These are phyloP conservation scores for Tiphia femorata DNA, from an alignment of 2,888 invertebrate genomes.

Conservation along the genomic window DNA sequence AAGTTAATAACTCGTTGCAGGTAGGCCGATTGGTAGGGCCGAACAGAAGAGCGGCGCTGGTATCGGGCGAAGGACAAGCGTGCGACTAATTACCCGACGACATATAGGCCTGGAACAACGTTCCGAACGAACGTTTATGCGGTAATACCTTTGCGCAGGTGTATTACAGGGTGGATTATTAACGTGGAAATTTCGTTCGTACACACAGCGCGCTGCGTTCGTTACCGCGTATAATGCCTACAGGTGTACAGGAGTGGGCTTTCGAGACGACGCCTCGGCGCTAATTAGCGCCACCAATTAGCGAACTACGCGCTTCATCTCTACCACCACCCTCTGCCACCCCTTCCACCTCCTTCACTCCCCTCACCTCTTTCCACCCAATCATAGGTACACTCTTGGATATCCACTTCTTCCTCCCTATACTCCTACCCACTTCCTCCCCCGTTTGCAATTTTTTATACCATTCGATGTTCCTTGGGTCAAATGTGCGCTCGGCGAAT, in stretches of 20 bases:
- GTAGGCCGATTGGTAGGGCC: slow-evolving; percentile 4
- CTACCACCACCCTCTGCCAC: slow-evolving; percentile 1
- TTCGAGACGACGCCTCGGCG: slow-evolving; percentile 40
- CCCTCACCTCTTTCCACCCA: neutral
- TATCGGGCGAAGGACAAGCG: slow-evolving; percentile 27
- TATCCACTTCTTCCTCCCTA: neutral
- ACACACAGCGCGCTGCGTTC: slow-evolving; percentile 16
- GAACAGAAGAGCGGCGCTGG: no score
- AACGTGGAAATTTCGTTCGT: slow-evolving; percentile 39
- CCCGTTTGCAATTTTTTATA: no score
- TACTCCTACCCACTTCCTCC: neutral
- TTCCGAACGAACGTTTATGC: slow-evolving; percentile 39
- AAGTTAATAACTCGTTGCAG: slow-evolving; percentile 33
- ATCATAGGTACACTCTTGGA: neutral
- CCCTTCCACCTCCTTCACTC: slow-evolving; percentile 1
- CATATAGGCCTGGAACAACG: slow-evolving; percentile 19
- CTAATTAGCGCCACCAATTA: slow-evolving; percentile 56
- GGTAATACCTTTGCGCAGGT: slow-evolving; percentile 31
- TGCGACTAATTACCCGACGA: slow-evolving; percentile 42
- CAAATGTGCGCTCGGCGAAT: no score
- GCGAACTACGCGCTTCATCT: slow-evolving; percentile 29
- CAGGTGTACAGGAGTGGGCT: slow-evolving; percentile 35
- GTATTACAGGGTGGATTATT: slow-evolving; percentile 36
- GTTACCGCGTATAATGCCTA: slow-evolving; percentile 24
- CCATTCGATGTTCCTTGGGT: no score